These are phyloP conservation scores for Hippocampus guttulatus DNA, from an alignment of 2,113 vertebrate genomes.

Conservation along the genomic window DNA sequence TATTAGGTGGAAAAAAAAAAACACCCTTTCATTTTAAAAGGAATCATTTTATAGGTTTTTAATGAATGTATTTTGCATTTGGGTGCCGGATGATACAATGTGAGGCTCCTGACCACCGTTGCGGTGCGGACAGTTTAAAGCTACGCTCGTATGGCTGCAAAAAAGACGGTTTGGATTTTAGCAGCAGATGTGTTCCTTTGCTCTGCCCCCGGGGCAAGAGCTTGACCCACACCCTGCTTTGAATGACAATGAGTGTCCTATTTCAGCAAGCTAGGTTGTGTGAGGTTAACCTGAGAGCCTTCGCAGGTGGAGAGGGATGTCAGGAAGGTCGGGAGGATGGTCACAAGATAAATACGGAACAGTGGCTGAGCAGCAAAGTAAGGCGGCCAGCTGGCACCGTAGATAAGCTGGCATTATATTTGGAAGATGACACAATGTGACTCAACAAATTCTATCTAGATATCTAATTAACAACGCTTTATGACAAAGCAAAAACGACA, in stretches of 20 bases:
- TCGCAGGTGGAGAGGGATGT: neutral
- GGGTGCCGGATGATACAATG: neutral
- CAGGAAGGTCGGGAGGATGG: constrained; percentile 3
- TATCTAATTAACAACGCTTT: neutral
- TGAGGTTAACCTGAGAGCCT: neutral
- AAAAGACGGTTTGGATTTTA: neutral
- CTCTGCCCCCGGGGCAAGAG: neutral
- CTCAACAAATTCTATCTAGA: constrained; percentile 18
- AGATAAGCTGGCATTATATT: constrained; percentile 47
- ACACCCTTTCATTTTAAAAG: neutral
- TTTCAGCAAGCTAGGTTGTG: neutral
- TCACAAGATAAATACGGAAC: constrained; percentile 16
- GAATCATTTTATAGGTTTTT: neutral
- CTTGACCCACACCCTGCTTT: neutral
- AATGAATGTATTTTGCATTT: neutral
- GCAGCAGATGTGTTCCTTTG: neutral
- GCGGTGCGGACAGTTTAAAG: neutral
- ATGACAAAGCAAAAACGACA: no score
- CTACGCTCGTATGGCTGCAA: neutral
- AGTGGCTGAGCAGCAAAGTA: constrained; percentile 14
- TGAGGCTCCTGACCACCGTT: neutral
- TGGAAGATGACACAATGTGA: constrained; percentile 46
- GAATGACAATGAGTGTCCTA: constrained; percentile 6
- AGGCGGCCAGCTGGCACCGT: constrained; percentile 2
- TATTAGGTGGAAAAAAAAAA: neutral